phyloP scores from a whole-genome alignment of 2,113 vertebrate species.

The Strix uralensis region DNA sequence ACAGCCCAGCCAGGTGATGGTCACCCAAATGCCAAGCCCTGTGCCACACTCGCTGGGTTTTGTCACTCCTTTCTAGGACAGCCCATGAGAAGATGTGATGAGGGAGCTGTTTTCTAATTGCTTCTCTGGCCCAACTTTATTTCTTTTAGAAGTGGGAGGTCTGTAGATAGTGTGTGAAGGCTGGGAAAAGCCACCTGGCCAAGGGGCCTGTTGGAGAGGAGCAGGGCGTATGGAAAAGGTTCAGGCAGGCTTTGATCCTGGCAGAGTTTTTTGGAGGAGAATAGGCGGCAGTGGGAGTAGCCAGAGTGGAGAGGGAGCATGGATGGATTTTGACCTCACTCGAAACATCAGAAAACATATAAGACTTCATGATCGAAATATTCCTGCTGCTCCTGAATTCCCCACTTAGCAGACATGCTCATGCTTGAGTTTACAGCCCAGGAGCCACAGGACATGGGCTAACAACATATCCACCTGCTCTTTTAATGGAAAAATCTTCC shows the following conservation, averaged over 20 bases:
- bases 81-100: not conserved
- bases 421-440: not conserved
- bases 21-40: rapidly evolving
- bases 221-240: not conserved
- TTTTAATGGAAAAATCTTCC: not conserved
- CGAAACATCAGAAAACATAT: not conserved
- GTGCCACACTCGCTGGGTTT: rapidly evolving
- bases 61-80: not conserved
- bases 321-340: not conserved
- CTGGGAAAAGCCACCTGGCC: not conserved
- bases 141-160: not conserved
- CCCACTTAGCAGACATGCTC: rapidly evolving
- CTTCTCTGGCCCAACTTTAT: not conserved
- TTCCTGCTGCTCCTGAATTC: not conserved
- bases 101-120: not conserved
- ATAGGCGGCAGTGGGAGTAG: not conserved
- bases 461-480: not conserved
- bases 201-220: rapidly evolving
- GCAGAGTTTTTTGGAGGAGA: not conserved
- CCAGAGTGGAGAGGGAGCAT: not conserved
- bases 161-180: not conserved
- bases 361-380: not conserved
- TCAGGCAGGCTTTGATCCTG: not conserved
- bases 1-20: rapidly evolving
- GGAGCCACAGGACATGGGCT: not conserved